Evolutionary conservation across 1,140 invertebrate species (phyloP), one percentile per base, ranked within the genome.

Genomic region (Caenorhabditis latens): DNA sequence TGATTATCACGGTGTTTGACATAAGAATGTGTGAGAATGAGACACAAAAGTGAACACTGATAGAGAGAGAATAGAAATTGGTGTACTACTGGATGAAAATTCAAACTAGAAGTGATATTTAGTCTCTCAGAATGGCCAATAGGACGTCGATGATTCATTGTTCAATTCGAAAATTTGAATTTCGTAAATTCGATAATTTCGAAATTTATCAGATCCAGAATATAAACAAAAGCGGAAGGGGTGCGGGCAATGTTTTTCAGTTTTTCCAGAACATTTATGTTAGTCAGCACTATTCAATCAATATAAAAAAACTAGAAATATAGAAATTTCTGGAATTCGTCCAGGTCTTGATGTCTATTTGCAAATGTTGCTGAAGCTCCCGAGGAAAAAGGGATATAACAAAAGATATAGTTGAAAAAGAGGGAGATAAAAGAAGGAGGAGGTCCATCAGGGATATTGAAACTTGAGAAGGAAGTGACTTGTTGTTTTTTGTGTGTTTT

Each of bases 401-500:
- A 61, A 16, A 42, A 24, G 11, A 53, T 14, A 24, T 13, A 24
- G 8, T 14, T 53, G 21, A 50, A 50, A 46, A 79, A 43, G 4
- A n/a, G 11, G 14, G 14, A 16, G 42, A 53, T 9, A 53, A 79
- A 13, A 32, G n/a, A 24, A 24, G 6, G 5, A 21, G n/a, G n/a
- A 79, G 8, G n/a, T 50, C 71, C n/a, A 50, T 79, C 43, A 21
- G 7, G 14, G 11, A 79, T 7, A 79, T 79, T 79, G 71, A 79
- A 79, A 79, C 71, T 79, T 79, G 71, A 79, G 71, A 42, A 50
- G 71, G 46, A 50, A 24, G 71, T 48, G 71, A 24, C 46, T 79
- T 50, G 46, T 53, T 79, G 46, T 50, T 79, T 16, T 5, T 32
- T 2, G 32, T 79, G 46, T 79, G 24, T 48, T 48, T 48, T 50